These are phyloP conservation scores for Bubo scandiacus DNA, from an alignment of 2,113 vertebrate genomes.

Conservation along the genomic window DNA sequence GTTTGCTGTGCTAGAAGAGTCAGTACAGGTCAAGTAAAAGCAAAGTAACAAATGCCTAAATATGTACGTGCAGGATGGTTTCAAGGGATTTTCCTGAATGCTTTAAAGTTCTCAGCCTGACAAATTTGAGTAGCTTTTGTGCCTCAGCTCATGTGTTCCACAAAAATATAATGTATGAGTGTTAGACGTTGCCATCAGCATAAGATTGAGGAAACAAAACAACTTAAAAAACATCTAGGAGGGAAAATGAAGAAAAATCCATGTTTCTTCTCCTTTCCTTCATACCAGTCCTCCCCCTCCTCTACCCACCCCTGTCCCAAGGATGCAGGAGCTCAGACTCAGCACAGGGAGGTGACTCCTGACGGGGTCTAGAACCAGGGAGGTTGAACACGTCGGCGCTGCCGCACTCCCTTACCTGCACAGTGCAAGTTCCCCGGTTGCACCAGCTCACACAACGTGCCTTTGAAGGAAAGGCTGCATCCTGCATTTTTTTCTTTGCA, in stretches of 20 bases:
- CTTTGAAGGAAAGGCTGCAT: accelerated
- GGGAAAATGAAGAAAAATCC: not conserved
- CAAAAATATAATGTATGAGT: too few relatives aligned
- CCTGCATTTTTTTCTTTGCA: too few relatives aligned
- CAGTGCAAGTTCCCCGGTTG: accelerated
- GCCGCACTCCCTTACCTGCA: not conserved
- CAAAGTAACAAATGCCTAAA: not conserved
- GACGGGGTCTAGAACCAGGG: too few relatives aligned
- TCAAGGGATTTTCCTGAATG: not conserved
- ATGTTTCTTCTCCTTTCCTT: too few relatives aligned
- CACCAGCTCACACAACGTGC: too few relatives aligned
- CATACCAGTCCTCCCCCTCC: too few relatives aligned
- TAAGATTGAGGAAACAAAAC: not conserved
- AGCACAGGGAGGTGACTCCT: accelerated
- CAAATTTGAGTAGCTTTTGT: not conserved
- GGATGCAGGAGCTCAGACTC: not conserved
- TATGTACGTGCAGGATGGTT: not conserved
- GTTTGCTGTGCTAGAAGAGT: not conserved
- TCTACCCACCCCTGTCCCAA: too few relatives aligned
- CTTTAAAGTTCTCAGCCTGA: not conserved
- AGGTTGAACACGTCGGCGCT: not conserved
- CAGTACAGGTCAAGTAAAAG: not conserved
- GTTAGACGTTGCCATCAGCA: not conserved
- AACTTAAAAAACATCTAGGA: not conserved
- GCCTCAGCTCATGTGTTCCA: not conserved